Percentiles rank a stretch among this genome's conserved stretches.
Conservation (phyloP, 2,888 invertebrate species). For the Pseudococcus jackbeardsleyi region DNA sequence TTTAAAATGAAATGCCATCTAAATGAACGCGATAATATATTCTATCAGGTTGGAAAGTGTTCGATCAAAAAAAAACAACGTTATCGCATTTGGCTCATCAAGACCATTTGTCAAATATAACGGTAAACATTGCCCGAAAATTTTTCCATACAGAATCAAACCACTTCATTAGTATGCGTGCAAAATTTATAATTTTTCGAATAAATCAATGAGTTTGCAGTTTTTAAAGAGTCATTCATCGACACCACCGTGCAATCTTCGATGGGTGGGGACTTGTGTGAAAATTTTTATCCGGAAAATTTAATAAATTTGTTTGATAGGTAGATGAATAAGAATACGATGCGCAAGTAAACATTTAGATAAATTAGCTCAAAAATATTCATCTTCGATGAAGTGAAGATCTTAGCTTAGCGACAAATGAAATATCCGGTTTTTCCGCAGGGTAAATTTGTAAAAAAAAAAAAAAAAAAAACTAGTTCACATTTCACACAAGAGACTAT, state of each 20-base stretch:
- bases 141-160: not conserved
- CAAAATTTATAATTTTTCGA: not conserved
- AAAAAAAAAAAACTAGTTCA: conserved; percentile 9
- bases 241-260: no score
- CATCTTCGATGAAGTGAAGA: not conserved
- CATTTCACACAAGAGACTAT: not conserved
- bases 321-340: not conserved
- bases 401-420: not conserved
- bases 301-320: no score
- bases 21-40: conserved; percentile 18
- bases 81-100: conserved; percentile 4
- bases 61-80: not conserved
- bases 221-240: not conserved
- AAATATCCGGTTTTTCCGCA: conserved; percentile 1
- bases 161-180: not conserved
- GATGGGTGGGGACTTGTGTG: no score
- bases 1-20: conserved; percentile 34
- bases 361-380: not conserved
- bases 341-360: not conserved
- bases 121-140: not conserved
- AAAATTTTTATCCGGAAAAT: no score
- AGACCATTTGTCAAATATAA: not conserved
- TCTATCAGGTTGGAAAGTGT: conserved; percentile 6
- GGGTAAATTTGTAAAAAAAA: not conserved
- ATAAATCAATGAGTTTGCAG: not conserved